Evolutionary conservation across 2,113 vertebrate genomes (phyloP), one percentile per base, ranked within the genome.

Genomic region (Genyomyrus donnyi): DNA sequence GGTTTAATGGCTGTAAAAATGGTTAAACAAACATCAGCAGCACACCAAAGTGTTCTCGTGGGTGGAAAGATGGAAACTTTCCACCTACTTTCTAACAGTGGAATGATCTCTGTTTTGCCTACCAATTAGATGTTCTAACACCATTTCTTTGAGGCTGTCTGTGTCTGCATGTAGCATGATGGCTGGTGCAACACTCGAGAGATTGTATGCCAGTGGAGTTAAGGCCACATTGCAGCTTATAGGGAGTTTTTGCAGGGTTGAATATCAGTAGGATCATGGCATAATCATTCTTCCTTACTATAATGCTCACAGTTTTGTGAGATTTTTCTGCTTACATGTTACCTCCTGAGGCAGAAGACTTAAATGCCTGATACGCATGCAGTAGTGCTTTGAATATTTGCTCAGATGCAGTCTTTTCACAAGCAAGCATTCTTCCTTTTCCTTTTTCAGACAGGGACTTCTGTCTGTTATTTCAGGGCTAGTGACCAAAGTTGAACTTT

Each of bases 141-240:
- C 31, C 88, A 11, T 31, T 46, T n/a, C 53, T 39, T 46, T 42
- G 17, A 35, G n/a, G 80, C 53, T 46, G 31, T 74, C 62, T 35
- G 85, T 62, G 10, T 31, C 49, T 88, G 89, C 89, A 90, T 88
- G 89, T 13, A 42, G 89, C 89, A 90, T 90, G 89, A 31, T 11
- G 31, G 27, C 85, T 58, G 39, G 46, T 50, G 9, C 45, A n/a
- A 9, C 39, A 5, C 19, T 19, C 15, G 39, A 42, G 48, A 53
- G n/a, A 31, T n/a, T 45, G 6, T 39, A 15, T 5, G 11, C 3
- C 27, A 35, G 35, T n/a, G 42, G n/a, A 0, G 1, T 58, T 39
- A 31, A 42, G 42, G 42, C 15, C 62, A 53, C 89, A 70, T 27
- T 19, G 70, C 62, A 89, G 70, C 70, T 50, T 74, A 13, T 77